These are phyloP conservation scores for Leptobrachium leishanense DNA, from an alignment of 2,113 vertebrate species.

Conservation along the genomic window DNA sequence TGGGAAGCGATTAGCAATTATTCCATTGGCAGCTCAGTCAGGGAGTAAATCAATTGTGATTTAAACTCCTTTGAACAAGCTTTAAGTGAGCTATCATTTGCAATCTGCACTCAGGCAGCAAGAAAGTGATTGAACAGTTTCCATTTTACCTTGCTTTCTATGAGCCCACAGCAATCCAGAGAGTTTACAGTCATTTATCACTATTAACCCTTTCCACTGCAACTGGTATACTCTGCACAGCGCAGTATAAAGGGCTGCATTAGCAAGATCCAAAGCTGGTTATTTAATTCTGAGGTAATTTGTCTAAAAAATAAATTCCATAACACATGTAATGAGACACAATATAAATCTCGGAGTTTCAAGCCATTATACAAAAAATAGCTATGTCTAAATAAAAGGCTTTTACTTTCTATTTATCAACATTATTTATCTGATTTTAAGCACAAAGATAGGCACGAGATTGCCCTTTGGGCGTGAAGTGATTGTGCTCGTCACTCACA, in stretches of 20 bases:
- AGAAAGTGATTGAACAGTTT: conserved; percentile 44
- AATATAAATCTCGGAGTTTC: too few species aligned
- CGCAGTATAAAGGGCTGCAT: not conserved
- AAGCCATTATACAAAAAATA: too few species aligned
- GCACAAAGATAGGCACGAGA: too few species aligned
- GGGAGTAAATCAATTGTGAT: conserved; percentile 51
- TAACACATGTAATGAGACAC: too few species aligned
- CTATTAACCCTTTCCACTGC: conserved; percentile 7
- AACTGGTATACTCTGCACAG: not conserved
- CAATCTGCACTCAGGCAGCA: conserved; percentile 46
- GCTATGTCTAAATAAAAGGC: too few species aligned
- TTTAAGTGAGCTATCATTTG: conserved; percentile 50
- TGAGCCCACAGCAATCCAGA: conserved; percentile 21
- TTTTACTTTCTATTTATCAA: too few species aligned
- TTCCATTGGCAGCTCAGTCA: conserved; percentile 49
- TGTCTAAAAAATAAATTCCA: too few species aligned
- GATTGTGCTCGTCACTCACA: too few species aligned
- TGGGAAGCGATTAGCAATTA: conserved; percentile 48
- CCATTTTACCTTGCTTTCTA: conserved; percentile 34
- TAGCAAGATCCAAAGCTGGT: too few species aligned
- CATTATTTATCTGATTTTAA: too few species aligned
- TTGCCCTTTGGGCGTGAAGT: too few species aligned
- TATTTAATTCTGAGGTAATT: too few species aligned
- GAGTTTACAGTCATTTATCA: conserved; percentile 42
- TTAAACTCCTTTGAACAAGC: conserved; percentile 47